Evolutionary conservation across 2,797 vertebrate species (phyloP).

Genomic region (Rhodeus uyekii): DNA sequence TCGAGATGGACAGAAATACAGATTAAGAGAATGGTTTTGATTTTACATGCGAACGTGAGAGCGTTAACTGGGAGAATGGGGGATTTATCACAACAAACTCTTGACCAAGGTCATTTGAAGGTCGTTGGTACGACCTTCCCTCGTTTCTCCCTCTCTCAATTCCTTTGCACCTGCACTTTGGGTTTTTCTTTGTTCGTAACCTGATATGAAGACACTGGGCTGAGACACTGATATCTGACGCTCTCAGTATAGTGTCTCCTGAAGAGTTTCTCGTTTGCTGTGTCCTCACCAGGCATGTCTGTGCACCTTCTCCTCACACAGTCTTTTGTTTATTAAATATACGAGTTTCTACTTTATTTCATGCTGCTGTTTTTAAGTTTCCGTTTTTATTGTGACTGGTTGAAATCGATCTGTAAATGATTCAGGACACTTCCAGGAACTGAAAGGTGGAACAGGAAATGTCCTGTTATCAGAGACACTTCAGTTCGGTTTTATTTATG

Average conservation of each 20-base stretch:
- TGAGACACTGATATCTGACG: background rate
- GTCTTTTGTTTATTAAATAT: conserved; percentile 39
- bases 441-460: conserved; percentile 66
- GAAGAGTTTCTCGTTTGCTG: conserved; percentile 53
- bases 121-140: too few relatives aligned
- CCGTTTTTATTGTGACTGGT: conserved; percentile 65
- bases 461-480: conserved; percentile 52
- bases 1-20: background rate
- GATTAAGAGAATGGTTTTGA: background rate
- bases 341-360: conserved; percentile 53
- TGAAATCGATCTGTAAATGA: conserved; percentile 61
- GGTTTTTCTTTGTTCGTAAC: conserved; percentile 56
- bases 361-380: conserved; percentile 56
- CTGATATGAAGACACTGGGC: background rate
- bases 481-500: conserved; percentile 26
- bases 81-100: too few relatives aligned
- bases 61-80: background rate
- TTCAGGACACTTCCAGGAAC: conserved; percentile 67
- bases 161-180: conserved; percentile 84
- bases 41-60: background rate
- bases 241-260: conserved; percentile 40
- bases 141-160: background rate
- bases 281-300: conserved; percentile 37
- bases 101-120: too few relatives aligned
- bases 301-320: conserved; percentile 53